Percentiles rank a stretch among this genome's conserved stretches.
These are phyloP conservation scores for Cheilinus undulatus DNA, from an alignment of 2,113 vertebrate genomes.

Conservation along the genomic window DNA sequence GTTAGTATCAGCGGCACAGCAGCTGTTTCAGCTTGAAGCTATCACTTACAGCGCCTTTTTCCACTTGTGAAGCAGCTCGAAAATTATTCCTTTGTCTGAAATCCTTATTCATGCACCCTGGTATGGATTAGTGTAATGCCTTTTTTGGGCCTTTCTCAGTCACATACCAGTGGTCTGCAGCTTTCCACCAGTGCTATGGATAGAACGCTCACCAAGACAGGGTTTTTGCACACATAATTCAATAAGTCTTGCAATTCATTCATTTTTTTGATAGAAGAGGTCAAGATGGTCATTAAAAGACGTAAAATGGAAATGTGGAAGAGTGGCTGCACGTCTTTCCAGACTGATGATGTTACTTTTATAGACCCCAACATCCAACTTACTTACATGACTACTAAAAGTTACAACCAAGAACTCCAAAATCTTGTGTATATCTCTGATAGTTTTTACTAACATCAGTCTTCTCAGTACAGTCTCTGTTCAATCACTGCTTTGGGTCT, in stretches of 20 bases:
- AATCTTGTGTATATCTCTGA: no score
- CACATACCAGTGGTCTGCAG: constrained; percentile 1
- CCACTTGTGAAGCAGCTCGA: not conserved
- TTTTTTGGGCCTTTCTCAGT: constrained; percentile 1
- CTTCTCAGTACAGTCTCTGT: no score
- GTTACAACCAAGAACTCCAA: no score
- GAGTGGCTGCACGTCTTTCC: no score
- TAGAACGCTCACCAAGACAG: not conserved
- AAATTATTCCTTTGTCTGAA: not conserved
- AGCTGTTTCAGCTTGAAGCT: not conserved
- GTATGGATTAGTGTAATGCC: not conserved
- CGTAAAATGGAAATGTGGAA: no score
- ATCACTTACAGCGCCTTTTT: constrained; percentile 9
- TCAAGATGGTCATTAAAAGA: no score
- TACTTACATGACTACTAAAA: no score
- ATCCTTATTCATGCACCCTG: not conserved
- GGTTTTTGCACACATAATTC: not conserved
- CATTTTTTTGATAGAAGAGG: no score
- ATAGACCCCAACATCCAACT: no score
- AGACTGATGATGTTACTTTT: no score
- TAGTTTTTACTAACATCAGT: no score
- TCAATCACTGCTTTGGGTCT: no score
- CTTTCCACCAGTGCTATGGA: not conserved
- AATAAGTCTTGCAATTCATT: not conserved
- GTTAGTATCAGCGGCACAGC: not conserved